Percentiles rank a stretch among this genome's conserved stretches.
Conservation (phyloP, 2,113 vertebrate species). For the Varanus salvator region DNA sequence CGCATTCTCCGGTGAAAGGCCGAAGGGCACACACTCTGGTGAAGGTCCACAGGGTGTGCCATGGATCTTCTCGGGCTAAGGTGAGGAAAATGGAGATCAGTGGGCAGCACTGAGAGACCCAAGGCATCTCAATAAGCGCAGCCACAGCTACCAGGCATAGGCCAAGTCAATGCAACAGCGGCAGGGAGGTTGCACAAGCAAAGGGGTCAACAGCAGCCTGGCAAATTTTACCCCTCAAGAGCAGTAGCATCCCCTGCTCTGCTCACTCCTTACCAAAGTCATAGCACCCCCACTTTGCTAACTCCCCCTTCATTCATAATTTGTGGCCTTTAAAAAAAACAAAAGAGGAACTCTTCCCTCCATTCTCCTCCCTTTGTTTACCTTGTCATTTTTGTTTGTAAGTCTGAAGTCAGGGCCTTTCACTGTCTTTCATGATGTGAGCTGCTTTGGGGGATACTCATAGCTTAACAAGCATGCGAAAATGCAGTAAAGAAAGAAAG, state of each 20-base stretch:
- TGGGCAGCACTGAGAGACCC: conserved; percentile 28
- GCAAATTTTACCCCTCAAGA: neutral
- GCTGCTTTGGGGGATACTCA: too few relatives aligned
- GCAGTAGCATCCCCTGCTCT: neutral
- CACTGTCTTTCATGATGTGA: too few relatives aligned
- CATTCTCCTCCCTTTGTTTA: neutral
- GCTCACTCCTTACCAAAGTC: neutral
- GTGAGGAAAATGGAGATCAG: conserved; percentile 79
- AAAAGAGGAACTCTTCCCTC: neutral
- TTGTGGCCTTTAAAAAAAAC: neutral
- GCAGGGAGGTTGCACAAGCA: conserved; percentile 31
- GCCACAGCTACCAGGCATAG: conserved; percentile 18
- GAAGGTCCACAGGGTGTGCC: conserved; percentile 50
- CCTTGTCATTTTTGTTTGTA: too few relatives aligned
- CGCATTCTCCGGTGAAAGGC: conserved; percentile 76
- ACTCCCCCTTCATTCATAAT: neutral
- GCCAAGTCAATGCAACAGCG: neutral
- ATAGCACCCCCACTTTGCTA: too few relatives aligned
- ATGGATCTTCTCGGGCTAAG: conserved; percentile 79
- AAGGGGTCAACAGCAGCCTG: neutral
- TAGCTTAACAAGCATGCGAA: too few relatives aligned
- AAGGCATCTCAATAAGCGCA: conserved; percentile 10
- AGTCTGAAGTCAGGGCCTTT: too few relatives aligned
- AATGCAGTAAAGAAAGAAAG: too few relatives aligned
- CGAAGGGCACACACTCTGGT: conserved; percentile 65